phyloP scores from a whole-genome alignment of 2,888 invertebrate genomes.

The Aradus depressus region DNA sequence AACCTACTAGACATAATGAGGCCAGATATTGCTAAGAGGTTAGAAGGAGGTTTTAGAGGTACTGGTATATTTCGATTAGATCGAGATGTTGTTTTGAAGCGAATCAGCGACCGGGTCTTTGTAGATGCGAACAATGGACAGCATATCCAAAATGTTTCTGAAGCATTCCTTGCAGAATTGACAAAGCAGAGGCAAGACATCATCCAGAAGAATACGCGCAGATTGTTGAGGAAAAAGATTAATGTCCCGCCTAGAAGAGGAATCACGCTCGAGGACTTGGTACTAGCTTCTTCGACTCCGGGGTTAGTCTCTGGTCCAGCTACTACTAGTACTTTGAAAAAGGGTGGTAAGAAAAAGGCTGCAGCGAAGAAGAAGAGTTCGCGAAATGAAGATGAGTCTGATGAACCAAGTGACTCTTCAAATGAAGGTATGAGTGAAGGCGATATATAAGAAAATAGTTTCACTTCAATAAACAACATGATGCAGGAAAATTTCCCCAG shows the following conservation, averaged over 20 bases:
- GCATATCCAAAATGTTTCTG: neutral
- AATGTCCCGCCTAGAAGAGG: slow-evolving; percentile 9
- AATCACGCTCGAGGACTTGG: slow-evolving; percentile 2
- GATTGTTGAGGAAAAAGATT: slow-evolving; percentile 5
- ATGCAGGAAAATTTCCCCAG: neutral
- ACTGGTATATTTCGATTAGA: slow-evolving; percentile 5
- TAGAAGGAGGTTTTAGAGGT: slow-evolving; percentile 5
- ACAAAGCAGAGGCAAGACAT: too few species aligned
- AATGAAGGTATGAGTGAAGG: slow-evolving; percentile 2
- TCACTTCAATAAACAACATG: neutral
- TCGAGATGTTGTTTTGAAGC: neutral
- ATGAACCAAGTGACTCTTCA: neutral
- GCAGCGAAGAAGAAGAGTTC: neutral
- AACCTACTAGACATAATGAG: neutral
- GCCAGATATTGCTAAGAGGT: neutral
- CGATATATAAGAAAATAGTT: slow-evolving; percentile 6
- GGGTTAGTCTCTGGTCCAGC: neutral
- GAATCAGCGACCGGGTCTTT: neutral
- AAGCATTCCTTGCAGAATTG: slow-evolving; percentile 4
- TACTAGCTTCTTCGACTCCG: slow-evolving; percentile 2
- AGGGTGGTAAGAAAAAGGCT: neutral
- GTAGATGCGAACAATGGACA: too few species aligned
- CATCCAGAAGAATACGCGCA: too few species aligned
- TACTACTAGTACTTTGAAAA: slow-evolving; percentile 1
- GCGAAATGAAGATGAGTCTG: neutral